Conservation (phyloP, 2,888 invertebrate species). For the Thumatha senex region DNA sequence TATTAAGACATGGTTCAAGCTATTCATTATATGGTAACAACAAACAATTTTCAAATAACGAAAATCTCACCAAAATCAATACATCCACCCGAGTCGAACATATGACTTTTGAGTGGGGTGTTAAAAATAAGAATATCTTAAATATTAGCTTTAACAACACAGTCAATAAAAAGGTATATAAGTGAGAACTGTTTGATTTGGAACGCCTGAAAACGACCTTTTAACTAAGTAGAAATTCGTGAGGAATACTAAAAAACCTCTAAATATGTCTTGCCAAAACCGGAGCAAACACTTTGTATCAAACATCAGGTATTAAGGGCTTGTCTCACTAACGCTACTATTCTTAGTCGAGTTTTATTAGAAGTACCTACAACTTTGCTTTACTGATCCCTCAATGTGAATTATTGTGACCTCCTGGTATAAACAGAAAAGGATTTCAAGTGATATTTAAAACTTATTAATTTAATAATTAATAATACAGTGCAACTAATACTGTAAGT, state of each 20-base stretch:
- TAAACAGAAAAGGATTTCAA: too few species aligned
- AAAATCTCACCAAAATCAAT: too few species aligned
- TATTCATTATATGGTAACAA: too few species aligned
- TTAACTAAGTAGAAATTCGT: slow-evolving; percentile 14
- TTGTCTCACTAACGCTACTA: slow-evolving; percentile 3
- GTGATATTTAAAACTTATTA: too few species aligned
- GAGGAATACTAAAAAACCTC: slow-evolving; percentile 21
- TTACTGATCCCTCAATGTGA: too few species aligned
- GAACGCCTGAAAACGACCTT: not conserved
- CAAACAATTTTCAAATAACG: too few species aligned
- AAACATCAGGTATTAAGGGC: slow-evolving; percentile 21
- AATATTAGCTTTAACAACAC: not conserved
- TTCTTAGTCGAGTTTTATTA: not conserved
- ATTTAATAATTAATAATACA: too few species aligned
- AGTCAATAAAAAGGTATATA: not conserved
- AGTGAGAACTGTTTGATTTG: not conserved
- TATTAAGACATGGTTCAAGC: too few species aligned
- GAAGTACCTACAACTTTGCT: too few species aligned
- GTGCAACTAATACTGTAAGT: too few species aligned
- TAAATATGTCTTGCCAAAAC: slow-evolving; percentile 29
- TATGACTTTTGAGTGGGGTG: not conserved
- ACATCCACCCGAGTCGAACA: too few species aligned
- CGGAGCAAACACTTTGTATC: slow-evolving; percentile 32
- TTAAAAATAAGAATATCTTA: not conserved
- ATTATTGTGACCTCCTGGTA: too few species aligned